Evolutionary conservation across 2,113 vertebrate genomes (phyloP).

Genomic region (Megaptera novaeangliae): DNA sequence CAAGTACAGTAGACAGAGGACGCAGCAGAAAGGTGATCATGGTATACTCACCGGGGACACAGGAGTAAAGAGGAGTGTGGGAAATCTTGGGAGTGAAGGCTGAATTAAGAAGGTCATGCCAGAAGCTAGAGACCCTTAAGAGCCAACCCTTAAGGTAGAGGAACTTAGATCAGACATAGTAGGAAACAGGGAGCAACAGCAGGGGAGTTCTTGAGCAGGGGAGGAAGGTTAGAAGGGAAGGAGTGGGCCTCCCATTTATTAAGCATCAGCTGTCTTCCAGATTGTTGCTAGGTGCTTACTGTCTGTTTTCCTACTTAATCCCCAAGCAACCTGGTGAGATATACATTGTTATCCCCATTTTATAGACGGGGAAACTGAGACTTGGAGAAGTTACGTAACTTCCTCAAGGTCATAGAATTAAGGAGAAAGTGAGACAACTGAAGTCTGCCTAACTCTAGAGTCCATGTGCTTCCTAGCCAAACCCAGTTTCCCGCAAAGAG

Average conservation of each 20-base stretch:
- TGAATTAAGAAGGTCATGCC: neutral
- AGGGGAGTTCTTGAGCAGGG: neutral
- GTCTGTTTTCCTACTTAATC: neutral
- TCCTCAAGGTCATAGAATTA: neutral
- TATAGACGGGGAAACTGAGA: neutral
- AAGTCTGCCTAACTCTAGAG: neutral
- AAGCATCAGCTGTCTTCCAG: neutral
- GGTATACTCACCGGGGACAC: neutral
- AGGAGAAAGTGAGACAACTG: neutral
- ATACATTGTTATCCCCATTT: neutral
- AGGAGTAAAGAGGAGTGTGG: neutral
- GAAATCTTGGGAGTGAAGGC: neutral
- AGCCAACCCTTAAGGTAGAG: neutral
- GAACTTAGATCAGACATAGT: no score
- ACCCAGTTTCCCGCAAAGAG: neutral
- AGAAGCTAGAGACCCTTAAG: neutral
- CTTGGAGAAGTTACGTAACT: neutral
- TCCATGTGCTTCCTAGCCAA: neutral
- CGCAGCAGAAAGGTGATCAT: neutral
- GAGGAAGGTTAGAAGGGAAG: neutral
- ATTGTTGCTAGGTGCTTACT: neutral
- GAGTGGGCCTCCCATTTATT: neutral
- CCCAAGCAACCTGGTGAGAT: neutral
- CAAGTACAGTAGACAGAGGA: neutral
- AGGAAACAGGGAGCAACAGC: neutral